A percentile compares a stretch with the other conserved stretches of the same genome.
These are phyloP conservation scores for Helicorthomorpha holstii DNA, from an alignment of 1,140 invertebrate species.

Conservation along the genomic window DNA sequence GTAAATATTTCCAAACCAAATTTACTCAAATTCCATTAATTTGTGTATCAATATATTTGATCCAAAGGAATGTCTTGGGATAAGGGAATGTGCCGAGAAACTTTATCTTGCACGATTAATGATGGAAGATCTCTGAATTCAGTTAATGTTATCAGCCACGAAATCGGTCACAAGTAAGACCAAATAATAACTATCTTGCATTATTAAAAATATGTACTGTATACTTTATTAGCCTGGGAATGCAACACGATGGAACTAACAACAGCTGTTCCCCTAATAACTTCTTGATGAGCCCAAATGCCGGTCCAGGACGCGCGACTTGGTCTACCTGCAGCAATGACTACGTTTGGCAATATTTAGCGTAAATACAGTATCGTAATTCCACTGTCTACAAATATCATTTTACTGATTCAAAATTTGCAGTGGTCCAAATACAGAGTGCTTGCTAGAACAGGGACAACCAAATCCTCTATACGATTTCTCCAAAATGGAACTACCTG, in stretches of 20 bases:
- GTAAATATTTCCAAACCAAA: not conserved
- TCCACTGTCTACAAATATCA: not conserved
- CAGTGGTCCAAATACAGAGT: too few relatives aligned
- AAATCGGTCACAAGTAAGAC: conserved; percentile 21
- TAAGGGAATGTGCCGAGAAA: conserved; percentile 19
- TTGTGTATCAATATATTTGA: not conserved
- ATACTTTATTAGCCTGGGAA: conserved; percentile 15
- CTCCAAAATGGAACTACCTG: not conserved
- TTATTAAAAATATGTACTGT: not conserved
- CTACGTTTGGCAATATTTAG: conserved; percentile 12
- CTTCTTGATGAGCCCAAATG: conserved; percentile 19
- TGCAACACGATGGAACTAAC: conserved; percentile 18
- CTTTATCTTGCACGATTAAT: conserved; percentile 19
- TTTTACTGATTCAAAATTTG: not conserved
- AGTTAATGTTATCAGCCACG: conserved; percentile 22
- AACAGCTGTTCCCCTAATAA: conserved; percentile 16
- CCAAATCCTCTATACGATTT: not conserved
- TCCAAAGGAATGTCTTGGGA: conserved; percentile 20
- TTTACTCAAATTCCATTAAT: not conserved
- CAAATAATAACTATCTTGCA: not conserved
- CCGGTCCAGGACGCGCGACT: conserved; percentile 17
- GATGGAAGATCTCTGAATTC: conserved; percentile 21
- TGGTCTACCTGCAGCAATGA: conserved; percentile 19
- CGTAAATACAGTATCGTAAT: not conserved
- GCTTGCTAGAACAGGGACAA: too few relatives aligned